Evolutionary conservation across 2,888 invertebrate species (phyloP), one percentile per base, ranked within the genome.

Genomic region (Lamellibrachia columna): DNA sequence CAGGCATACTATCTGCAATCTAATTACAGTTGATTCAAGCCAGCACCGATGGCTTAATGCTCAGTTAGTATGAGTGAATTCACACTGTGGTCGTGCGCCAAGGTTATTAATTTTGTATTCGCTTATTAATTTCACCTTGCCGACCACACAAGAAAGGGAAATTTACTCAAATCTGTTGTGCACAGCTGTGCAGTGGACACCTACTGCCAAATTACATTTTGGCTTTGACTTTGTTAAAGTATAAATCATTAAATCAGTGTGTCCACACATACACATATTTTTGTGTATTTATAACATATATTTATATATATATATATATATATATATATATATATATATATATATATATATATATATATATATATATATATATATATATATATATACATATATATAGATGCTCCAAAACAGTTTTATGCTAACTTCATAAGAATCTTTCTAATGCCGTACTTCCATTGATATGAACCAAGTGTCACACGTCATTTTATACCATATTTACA

Each of bases 231-330:
- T 75, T 75, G 22, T 15, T 15, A n/a, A 75, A 22, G 75, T 3
- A 75, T 75, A 75, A 75, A 75, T 75, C 75, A 75, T 75, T 75
- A 75, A 6, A n/a, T 6, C 22, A 22, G n/a, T 75, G 75, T 75
- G 75, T 75, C 40, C 75, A 75, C 6, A 75, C 75, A 22, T 15
- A 75, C 75, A 22, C 0, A 15, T 75, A 75, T 15, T 75, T 75
- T 15, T 75, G 15, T 75, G 75, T 2, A 75, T 58, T 75, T 22
- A 75, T 75, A 22, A 6, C 22, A 75, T 75, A 3, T 3, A 75
- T 75, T 75, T 75, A 75, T 75, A 75, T 75, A 75, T 75, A 75
- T 75, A 75, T 75, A 75, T 22, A 75, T 75, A 75, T 75, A 75
- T 75, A 75, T 75, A 75, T 15, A 75, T 75, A 75, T 75, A 75